Base-by-base conservation (phyloP, 2,888 invertebrate genomes). In the Panopea generosa region DNA sequence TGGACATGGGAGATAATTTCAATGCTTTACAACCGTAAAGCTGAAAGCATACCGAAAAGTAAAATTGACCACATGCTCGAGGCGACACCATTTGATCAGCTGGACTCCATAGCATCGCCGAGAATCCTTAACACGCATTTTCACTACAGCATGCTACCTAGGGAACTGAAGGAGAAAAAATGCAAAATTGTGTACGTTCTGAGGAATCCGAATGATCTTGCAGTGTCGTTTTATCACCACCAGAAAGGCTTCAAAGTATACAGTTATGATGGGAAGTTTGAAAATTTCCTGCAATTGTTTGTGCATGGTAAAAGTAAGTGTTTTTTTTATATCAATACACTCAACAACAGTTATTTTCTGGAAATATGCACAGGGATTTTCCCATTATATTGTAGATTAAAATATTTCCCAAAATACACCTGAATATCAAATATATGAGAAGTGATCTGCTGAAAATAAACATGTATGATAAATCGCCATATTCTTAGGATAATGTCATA, bases 131-230 rank as follows among this genome's bases (percentile, higher is more conserved):
- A 77, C 49, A 63, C 66, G 0, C 82, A 82, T 50, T 45, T 76
- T 0, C 55, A 56, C n/a, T 33, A 55, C 24, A 9, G 14, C 0
- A 45, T 56, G 18, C 24, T 84, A 43, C 84, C 84, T 3, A 43
- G 45, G 20, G 71, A 78, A 40, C 26, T 68, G 7, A 50, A 69
- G 24, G 57, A 75, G 38, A 78, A 71, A 60, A 68, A 68, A 33
- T 61, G 71, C 29, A 72, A 73, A 24, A 70, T 78, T 16, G 57
- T 82, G n/a, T 70, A 59, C 18, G 14, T 76, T 16, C 24, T 66
- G 16, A 50, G 78, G 29, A 78, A 82, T 27, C 82, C 82, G 2
- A 82, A 78, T 22, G 82, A 82, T 47, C 49, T 78, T 2, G 69
- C 73, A 11, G 75, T 82, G 38, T 82, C 82, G 4, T 67, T 55